phyloP scores from a whole-genome alignment of 2,888 invertebrate genomes.

The Iselma pallidipennis region DNA sequence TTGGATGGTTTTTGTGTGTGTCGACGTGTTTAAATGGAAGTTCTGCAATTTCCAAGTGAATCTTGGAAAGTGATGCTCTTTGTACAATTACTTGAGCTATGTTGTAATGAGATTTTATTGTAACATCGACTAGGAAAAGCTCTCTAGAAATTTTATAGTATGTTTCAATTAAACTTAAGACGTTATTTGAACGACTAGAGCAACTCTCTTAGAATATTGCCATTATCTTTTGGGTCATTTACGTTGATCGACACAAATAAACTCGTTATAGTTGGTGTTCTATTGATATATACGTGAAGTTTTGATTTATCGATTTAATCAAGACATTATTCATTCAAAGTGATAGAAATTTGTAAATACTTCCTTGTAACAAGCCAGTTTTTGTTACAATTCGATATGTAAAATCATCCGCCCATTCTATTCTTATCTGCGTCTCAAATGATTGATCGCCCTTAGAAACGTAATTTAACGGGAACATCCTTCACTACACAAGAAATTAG shows the following conservation, averaged over 20 bases:
- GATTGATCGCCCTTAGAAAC: neutral
- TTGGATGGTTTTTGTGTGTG: too few species aligned
- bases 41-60: conserved; percentile 13
- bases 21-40: neutral
- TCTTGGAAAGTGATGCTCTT: conserved; percentile 13
- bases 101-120: conserved; percentile 23
- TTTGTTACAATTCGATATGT: neutral
- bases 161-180: neutral
- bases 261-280: too few species aligned
- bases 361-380: neutral
- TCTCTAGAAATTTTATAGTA: neutral
- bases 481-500: conserved; percentile 16
- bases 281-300: too few species aligned
- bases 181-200: too few species aligned
- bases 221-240: neutral
- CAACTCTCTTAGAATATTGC: conserved; percentile 3
- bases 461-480: neutral
- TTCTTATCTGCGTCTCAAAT: neutral
- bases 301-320: too few species aligned
- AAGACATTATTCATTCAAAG: neutral
- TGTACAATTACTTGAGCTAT: conserved; percentile 18
- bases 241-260: too few species aligned
- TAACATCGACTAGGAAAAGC: conserved; percentile 2
- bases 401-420: neutral
- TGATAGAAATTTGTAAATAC: neutral